A percentile compares a stretch with the other conserved stretches of the same genome.
Evolutionary conservation across 2,797 vertebrate genomes (phyloP).

Genomic region (Enteromius argenteus): DNA sequence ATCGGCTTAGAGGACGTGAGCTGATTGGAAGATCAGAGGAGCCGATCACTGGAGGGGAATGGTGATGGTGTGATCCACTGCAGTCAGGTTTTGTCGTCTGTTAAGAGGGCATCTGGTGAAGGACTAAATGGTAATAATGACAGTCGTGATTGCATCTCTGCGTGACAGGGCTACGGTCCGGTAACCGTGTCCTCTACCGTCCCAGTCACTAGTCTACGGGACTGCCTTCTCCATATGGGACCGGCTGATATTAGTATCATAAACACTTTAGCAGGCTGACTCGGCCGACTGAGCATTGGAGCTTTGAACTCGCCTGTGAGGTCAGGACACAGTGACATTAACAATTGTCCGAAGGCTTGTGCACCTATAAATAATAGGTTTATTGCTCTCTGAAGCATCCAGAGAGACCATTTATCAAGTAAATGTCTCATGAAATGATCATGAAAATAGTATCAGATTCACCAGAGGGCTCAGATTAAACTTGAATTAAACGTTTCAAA

Average conservation of each 20-base stretch:
- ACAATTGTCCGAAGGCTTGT: constrained; percentile 31
- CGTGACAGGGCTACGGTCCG: constrained; percentile 69
- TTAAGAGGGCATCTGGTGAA: constrained; percentile 80
- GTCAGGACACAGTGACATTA: constrained; percentile 40
- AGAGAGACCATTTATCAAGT: constrained; percentile 18
- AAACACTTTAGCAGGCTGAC: constrained; percentile 28
- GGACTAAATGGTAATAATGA: constrained; percentile 72
- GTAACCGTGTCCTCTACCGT: constrained; percentile 72
- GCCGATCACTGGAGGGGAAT: background rate
- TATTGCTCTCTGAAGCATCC: constrained; percentile 33
- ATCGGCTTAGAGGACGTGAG: constrained; percentile 58
- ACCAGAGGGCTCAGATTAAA: constrained; percentile 13
- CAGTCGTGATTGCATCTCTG: constrained; percentile 62
- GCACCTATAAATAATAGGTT: constrained; percentile 46
- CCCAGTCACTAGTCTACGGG: constrained; percentile 70
- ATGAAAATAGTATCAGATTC: constrained; percentile 38
- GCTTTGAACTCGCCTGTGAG: constrained; percentile 31
- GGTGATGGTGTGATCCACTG: background rate
- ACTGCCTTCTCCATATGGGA: constrained; percentile 60
- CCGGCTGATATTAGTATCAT: constrained; percentile 34
- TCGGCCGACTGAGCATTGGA: constrained; percentile 14
- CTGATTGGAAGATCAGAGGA: background rate
- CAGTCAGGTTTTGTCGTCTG: constrained; percentile 50
- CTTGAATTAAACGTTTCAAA: constrained; percentile 10
- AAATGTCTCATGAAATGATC: constrained; percentile 48